Conservation (phyloP, 1,140 invertebrate genomes). For the Lamellibrachia luymesi region DNA sequence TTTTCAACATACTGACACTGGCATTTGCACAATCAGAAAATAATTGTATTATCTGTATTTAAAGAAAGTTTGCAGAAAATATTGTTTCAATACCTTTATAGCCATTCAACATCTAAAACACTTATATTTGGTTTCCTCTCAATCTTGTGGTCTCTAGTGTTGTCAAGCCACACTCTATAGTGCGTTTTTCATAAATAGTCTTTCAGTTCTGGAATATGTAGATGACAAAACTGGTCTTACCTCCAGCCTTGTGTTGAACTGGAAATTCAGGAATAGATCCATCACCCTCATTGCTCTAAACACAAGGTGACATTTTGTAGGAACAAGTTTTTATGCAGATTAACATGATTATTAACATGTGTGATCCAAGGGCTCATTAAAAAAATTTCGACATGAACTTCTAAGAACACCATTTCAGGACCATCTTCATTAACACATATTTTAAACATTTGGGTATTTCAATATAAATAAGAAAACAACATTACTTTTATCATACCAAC, state of each 20-base stretch:
- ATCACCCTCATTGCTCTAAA: constrained; percentile 31
- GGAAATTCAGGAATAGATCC: constrained; percentile 30
- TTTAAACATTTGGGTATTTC: neutral
- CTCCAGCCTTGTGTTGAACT: constrained; percentile 34
- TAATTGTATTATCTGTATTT: too few relatives aligned
- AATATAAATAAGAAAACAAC: neutral
- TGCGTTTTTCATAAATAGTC: neutral
- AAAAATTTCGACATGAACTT: too few relatives aligned
- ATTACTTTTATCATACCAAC: neutral
- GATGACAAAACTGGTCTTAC: constrained; percentile 26
- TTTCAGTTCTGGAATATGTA: neutral
- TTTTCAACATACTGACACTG: neutral
- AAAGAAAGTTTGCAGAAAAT: too few relatives aligned
- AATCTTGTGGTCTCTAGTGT: neutral
- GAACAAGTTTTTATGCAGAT: constrained; percentile 18
- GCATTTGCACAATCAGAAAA: neutral
- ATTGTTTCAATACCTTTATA: neutral
- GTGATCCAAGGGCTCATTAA: too few relatives aligned
- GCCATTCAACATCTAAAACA: neutral
- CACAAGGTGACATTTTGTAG: constrained; percentile 18
- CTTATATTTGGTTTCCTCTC: neutral
- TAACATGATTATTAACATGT: constrained; percentile 6
- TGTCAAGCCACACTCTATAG: neutral
- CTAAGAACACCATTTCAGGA: too few relatives aligned
- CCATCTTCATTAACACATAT: neutral